Conservation (phyloP, 2,113 vertebrate species). For the Geothlypis trichas region DNA sequence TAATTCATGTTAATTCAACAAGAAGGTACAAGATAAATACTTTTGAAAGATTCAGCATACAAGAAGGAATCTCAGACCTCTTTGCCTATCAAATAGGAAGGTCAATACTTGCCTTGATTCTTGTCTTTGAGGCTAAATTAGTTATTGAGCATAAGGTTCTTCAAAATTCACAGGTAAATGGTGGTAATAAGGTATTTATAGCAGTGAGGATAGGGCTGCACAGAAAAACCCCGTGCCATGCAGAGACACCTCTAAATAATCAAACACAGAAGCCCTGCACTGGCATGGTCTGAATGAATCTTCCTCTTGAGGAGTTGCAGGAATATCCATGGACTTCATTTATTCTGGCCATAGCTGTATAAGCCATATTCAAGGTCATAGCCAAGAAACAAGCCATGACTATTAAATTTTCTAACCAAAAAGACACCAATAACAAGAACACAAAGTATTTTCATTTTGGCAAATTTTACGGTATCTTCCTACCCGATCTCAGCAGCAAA, state of each 20-base stretch:
- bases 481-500: not conserved
- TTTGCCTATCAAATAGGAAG: not conserved
- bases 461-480: not conserved
- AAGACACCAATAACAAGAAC: not conserved
- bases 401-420: not conserved
- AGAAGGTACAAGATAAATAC: not conserved
- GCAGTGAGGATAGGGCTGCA: not conserved
- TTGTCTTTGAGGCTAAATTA: not conserved
- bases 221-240: accelerated
- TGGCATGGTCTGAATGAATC: not conserved
- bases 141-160: not conserved
- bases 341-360: not conserved
- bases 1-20: not conserved
- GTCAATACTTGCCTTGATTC: not conserved
- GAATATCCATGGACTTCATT: not conserved
- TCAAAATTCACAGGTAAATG: not conserved
- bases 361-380: not conserved
- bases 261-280: not conserved
- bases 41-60: not conserved
- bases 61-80: not conserved
- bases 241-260: not conserved
- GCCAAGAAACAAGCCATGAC: not conserved
- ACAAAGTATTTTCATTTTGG: not conserved
- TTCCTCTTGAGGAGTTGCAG: not conserved
- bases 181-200: not conserved